These are phyloP conservation scores for Eristalis arbustorum DNA, from an alignment of 2,888 invertebrate species.

Conservation along the genomic window DNA sequence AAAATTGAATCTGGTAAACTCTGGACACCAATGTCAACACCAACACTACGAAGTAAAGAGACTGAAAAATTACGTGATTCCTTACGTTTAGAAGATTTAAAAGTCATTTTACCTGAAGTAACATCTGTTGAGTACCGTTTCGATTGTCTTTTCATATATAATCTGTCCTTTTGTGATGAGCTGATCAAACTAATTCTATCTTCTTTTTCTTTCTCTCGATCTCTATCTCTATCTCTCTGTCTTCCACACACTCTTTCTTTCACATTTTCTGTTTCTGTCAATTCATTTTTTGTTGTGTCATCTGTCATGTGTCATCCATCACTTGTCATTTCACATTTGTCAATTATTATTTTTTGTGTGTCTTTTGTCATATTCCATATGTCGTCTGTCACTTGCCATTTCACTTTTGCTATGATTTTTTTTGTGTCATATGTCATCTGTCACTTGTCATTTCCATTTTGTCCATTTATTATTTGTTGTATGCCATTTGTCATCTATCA, in stretches of 20 bases:
- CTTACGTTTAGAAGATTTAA: slow-evolving; percentile 74
- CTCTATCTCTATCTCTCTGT: slow-evolving; percentile 13
- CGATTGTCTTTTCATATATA: slow-evolving; percentile 18
- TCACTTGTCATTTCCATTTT: slow-evolving; percentile 10
- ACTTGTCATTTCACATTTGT: slow-evolving; percentile 14
- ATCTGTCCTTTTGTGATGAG: slow-evolving; percentile 44
- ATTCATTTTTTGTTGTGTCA: slow-evolving; percentile 18
- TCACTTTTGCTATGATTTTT: too few species aligned
- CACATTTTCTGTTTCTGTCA: neutral
- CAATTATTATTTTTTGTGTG: too few species aligned
- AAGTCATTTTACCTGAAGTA: slow-evolving; percentile 74
- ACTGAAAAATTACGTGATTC: slow-evolving; percentile 75
- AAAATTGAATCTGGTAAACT: slow-evolving; percentile 74
- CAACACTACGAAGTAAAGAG: slow-evolving; percentile 74
- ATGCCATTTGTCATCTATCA: neutral
- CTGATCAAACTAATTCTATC: slow-evolving; percentile 53
- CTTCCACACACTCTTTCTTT: neutral
- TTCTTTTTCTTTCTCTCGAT: slow-evolving; percentile 20
- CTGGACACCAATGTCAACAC: slow-evolving; percentile 74
- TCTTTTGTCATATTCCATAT: slow-evolving; percentile 14
- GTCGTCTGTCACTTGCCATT: slow-evolving; percentile 17
- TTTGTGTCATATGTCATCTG: slow-evolving; percentile 9
- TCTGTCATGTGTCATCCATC: slow-evolving; percentile 5
- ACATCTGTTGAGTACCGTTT: slow-evolving; percentile 70
- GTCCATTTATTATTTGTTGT: neutral